These are phyloP conservation scores for Porphyrio hochstetteri DNA, from an alignment of 2,113 vertebrate genomes.

Conservation along the genomic window DNA sequence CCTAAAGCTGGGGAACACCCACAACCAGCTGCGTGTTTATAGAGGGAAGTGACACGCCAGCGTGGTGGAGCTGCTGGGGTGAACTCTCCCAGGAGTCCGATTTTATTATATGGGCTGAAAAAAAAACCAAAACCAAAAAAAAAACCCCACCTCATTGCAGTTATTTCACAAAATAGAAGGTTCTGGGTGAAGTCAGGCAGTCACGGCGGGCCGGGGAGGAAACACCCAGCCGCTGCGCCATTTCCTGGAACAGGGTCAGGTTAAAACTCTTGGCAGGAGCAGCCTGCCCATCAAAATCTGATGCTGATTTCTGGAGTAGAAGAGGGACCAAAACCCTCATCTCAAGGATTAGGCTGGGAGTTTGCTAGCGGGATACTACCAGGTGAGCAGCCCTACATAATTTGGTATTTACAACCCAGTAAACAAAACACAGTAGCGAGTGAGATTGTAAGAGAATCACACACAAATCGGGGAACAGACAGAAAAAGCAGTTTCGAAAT, in stretches of 20 bases:
- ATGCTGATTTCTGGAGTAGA: background rate
- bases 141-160: no score
- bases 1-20: fast-evolving
- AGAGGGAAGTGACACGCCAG: background rate
- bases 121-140: background rate
- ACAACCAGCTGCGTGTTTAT: fast-evolving
- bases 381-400: background rate
- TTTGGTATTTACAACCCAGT: background rate
- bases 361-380: background rate
- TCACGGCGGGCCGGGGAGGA: background rate
- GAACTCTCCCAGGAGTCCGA: background rate
- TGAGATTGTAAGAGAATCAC: background rate
- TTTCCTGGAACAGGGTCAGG: background rate
- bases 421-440: background rate
- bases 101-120: fast-evolving
- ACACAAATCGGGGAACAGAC: background rate
- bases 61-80: background rate
- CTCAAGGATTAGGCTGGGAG: background rate
- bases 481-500: background rate
- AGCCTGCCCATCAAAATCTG: background rate
- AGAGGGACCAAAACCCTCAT: background rate
- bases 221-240: fast-evolving
- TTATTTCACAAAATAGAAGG: background rate
- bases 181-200: background rate
- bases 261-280: background rate